These are phyloP conservation scores for Upupa epops DNA, from an alignment of 2,113 vertebrate species.

Conservation along the genomic window DNA sequence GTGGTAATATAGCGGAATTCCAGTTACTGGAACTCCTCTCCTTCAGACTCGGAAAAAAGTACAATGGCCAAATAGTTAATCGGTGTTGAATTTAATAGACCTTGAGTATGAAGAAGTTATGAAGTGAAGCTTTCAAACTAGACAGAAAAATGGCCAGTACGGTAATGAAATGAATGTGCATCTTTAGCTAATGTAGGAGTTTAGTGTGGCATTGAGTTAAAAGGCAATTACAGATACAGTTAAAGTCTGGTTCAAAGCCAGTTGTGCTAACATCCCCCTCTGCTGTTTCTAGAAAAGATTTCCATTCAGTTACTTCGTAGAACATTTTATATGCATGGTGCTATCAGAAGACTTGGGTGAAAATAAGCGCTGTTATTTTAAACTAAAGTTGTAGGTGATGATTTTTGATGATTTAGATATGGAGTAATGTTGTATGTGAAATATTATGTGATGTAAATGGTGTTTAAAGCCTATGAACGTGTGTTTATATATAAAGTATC, in stretches of 20 bases:
- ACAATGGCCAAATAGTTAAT: slow-evolving; percentile 30
- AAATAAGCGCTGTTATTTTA: slow-evolving; percentile 35
- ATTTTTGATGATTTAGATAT: neutral
- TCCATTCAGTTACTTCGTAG: slow-evolving; percentile 47
- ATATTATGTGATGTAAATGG: neutral
- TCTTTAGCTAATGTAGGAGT: slow-evolving; percentile 53
- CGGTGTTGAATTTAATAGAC: slow-evolving; percentile 37
- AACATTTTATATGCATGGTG: slow-evolving; percentile 1
- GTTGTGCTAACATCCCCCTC: slow-evolving; percentile 46
- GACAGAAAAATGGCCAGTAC: slow-evolving; percentile 10
- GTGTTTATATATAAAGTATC: neutral
- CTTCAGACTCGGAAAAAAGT: neutral
- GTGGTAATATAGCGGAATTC: slow-evolving; percentile 33
- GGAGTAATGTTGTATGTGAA: neutral
- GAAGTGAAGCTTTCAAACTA: slow-evolving; percentile 44
- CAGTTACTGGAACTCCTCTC: neutral
- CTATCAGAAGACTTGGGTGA: neutral
- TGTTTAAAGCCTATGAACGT: no score
- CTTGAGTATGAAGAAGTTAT: slow-evolving; percentile 33
- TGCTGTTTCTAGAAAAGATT: slow-evolving; percentile 64
- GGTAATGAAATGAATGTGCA: slow-evolving; percentile 51
- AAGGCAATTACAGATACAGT: slow-evolving; percentile 58
- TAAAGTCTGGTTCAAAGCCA: slow-evolving; percentile 63
- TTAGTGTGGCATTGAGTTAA: slow-evolving; percentile 54
- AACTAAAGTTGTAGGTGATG: neutral